Percentiles rank a stretch among this genome's conserved stretches.
These are phyloP conservation scores for Pheosia tremula DNA, from an alignment of 2,888 invertebrate genomes.

Conservation along the genomic window DNA sequence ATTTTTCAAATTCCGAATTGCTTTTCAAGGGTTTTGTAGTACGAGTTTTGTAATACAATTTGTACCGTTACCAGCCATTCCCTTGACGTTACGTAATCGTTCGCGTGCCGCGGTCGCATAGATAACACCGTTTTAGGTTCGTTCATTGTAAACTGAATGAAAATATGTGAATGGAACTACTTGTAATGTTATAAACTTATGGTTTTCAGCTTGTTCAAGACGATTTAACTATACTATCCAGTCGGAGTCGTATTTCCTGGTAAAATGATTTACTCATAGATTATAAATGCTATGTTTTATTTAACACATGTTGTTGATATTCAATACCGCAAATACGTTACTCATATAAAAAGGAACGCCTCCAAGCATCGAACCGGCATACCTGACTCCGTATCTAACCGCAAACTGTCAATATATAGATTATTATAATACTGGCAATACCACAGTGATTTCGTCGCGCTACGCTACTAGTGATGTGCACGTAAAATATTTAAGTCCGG, in stretches of 20 bases:
- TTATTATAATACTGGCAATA: constrained; percentile 25
- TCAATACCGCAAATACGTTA: constrained; percentile 7
- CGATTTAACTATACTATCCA: too few species aligned
- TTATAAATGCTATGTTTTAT: neutral
- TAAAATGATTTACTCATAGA: too few species aligned
- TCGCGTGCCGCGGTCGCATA: neutral
- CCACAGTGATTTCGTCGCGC: constrained; percentile 21
- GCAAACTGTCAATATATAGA: constrained; percentile 24
- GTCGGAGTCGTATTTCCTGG: neutral
- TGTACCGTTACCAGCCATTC: neutral
- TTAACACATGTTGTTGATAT: neutral
- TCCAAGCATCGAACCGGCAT: constrained; percentile 22
- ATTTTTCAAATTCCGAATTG: too few species aligned
- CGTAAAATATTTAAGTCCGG: constrained; percentile 1
- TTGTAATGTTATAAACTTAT: constrained; percentile 13
- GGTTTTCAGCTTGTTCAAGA: constrained; percentile 3
- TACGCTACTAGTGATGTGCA: constrained; percentile 25
- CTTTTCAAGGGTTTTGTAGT: too few species aligned
- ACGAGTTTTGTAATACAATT: too few species aligned
- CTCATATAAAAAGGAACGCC: constrained; percentile 8
- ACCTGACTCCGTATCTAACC: constrained; percentile 19
- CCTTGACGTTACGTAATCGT: neutral
- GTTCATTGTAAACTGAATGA: neutral
- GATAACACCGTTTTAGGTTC: neutral
- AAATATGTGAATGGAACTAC: neutral